Evolutionary conservation across 2,888 invertebrate species (phyloP), one percentile per base, ranked within the genome.

Genomic region (Erannis defoliaria): DNA sequence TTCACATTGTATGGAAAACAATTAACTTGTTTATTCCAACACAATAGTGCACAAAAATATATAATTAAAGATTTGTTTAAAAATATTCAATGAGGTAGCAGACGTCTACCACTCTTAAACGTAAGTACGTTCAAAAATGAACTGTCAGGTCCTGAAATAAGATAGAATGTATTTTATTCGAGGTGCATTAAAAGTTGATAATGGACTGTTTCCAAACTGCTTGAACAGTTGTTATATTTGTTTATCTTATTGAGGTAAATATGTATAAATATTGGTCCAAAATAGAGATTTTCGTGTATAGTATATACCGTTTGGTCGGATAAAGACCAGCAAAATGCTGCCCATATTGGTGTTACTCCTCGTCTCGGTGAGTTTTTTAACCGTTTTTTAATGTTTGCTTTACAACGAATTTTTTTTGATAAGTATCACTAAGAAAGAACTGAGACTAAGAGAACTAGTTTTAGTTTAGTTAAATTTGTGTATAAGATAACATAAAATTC

Each of bases 251-350:
- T 79, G 80, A 79, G 49, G 61, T 12, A 63, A 56, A 65, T 73
- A 73, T 80, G 83, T 91, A 91, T 92, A 91, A 78, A 91, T 88
- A 89, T 74, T 66, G 67, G 78, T 71, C 33, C 35, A 10, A 42
- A 62, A 59, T 45, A 23, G 54, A 46, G 12, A 66, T 51, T 62
- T 65, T 75, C 70, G 85, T 89, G 90, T 91, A 90, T 90, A 90
- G 79, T 88, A 82, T 88, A 89, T 90, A 91, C 91, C 91, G 83
- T 67, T 82, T 83, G 88, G 89, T 88, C 84, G 53, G 12, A 67
- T 12, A 64, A 35, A 77, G 89, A 87, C 86, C 88, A 82, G 70
- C 84, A 88, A 73, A 74, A 92, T 92, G 92, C 76, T 89, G 88
- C 81, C 84, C 61, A 60, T 89, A 69, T 75, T 90, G 82, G 82